Percentiles rank a stretch among this genome's conserved stretches.
Conservation (phyloP, 2,888 invertebrate species). For the Chymomyza procnemis region DNA sequence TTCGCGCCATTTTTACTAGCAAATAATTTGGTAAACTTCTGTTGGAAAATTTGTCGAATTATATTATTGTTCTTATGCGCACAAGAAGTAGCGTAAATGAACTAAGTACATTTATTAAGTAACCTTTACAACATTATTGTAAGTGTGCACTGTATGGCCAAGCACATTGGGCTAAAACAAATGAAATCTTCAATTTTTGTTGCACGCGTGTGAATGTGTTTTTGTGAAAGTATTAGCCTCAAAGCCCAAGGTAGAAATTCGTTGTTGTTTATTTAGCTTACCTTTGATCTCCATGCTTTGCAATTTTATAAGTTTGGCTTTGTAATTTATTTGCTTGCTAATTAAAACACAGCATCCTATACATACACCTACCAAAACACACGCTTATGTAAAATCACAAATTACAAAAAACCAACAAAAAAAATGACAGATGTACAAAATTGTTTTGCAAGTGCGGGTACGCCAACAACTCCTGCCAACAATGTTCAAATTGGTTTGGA, state of each 20-base stretch:
- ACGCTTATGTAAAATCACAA: constrained; percentile 34
- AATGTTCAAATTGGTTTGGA: constrained; percentile 29
- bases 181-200: not conserved
- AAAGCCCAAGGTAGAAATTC: constrained; percentile 55
- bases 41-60: not conserved
- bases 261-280: constrained; percentile 50
- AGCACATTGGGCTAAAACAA: not conserved
- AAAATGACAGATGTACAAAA: constrained; percentile 68
- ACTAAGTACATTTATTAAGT: not conserved
- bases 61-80: not conserved
- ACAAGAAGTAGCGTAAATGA: not conserved
- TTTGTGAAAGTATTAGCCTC: constrained; percentile 36
- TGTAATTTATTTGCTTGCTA: constrained; percentile 51
- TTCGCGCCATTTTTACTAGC: constrained; percentile 40
- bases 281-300: constrained; percentile 39
- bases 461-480: constrained; percentile 43
- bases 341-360: constrained; percentile 30
- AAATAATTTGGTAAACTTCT: not conserved
- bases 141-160: not conserved
- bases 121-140: not conserved
- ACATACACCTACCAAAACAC: constrained; percentile 27
- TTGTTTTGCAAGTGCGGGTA: constrained; percentile 62
- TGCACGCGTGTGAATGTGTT: constrained; percentile 37
- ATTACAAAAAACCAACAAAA: too few relatives aligned
- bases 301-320: constrained; percentile 60